These are phyloP conservation scores for Celastrina argiolus DNA, from an alignment of 2,888 invertebrate genomes.

Conservation along the genomic window DNA sequence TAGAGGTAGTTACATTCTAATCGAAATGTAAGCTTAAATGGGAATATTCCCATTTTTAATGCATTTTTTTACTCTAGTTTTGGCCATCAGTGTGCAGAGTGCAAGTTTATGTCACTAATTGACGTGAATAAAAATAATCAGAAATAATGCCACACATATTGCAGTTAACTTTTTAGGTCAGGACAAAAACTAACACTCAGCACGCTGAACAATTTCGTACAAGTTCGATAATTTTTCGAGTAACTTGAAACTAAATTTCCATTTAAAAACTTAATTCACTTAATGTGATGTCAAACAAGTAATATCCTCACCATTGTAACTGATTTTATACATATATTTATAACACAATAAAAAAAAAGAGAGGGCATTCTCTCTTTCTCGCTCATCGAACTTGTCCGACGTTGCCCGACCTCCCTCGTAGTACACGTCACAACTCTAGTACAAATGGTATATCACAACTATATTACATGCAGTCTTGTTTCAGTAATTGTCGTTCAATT, in stretches of 20 bases:
- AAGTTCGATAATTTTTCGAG: neutral
- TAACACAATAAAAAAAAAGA: neutral
- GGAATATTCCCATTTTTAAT: neutral
- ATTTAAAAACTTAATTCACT: too few species aligned
- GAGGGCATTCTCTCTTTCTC: neutral
- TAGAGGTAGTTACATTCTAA: neutral
- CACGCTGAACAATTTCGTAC: neutral
- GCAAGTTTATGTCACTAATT: too few species aligned
- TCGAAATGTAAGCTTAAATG: neutral
- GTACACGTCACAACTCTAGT: conserved; percentile 15
- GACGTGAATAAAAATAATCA: too few species aligned
- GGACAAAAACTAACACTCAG: too few species aligned
- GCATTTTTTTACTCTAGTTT: neutral
- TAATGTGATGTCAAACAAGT: neutral
- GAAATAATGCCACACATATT: too few species aligned
- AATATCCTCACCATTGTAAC: neutral
- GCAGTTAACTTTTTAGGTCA: too few species aligned
- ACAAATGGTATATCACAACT: conserved; percentile 11
- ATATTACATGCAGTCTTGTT: conserved; percentile 19
- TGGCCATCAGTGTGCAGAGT: too few species aligned
- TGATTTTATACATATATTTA: neutral
- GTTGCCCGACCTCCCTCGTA: neutral
- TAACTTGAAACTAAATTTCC: too few species aligned
- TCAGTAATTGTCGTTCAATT: conserved; percentile 16
- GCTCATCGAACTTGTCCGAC: neutral